Conservation (phyloP, 2,113 vertebrate genomes). For the Aegotheles bennettii region DNA sequence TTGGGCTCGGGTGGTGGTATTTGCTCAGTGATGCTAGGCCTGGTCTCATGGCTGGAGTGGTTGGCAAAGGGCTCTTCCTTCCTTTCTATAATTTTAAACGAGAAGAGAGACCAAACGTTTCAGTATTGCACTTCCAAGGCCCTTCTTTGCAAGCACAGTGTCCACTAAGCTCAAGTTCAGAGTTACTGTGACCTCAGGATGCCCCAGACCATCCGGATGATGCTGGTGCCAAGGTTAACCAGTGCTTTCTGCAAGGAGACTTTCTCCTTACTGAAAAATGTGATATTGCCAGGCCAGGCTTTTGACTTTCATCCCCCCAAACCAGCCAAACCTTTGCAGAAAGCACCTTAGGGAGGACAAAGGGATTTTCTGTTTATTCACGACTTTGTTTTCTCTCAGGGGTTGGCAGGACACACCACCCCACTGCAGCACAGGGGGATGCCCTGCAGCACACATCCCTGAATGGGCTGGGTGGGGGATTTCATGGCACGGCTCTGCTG, state of each 20-base stretch:
- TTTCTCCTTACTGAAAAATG: background rate
- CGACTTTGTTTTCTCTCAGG: background rate
- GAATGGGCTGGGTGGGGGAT: background rate
- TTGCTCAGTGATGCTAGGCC: slow-evolving; percentile 57
- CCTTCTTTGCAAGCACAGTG: background rate
- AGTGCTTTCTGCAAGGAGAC: background rate
- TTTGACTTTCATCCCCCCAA: background rate
- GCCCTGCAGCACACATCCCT: background rate
- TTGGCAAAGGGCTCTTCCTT: slow-evolving; percentile 66
- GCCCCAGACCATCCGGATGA: rapidly evolving
- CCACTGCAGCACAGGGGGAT: background rate
- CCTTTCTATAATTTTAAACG: slow-evolving; percentile 65
- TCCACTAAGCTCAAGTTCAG: background rate
- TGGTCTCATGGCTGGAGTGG: slow-evolving; percentile 65
- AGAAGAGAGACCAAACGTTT: slow-evolving; percentile 42
- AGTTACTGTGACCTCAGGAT: background rate
- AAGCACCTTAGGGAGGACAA: background rate
- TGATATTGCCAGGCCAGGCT: background rate
- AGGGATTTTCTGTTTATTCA: background rate
- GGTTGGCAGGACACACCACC: background rate
- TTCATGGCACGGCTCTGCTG: background rate
- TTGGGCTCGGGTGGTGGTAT: slow-evolving; percentile 56
- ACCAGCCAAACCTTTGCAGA: background rate
- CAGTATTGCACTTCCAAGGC: background rate
- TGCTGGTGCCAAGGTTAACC: background rate